These are phyloP conservation scores for Zeus faber DNA, from an alignment of 2,113 vertebrate species.

Conservation along the genomic window DNA sequence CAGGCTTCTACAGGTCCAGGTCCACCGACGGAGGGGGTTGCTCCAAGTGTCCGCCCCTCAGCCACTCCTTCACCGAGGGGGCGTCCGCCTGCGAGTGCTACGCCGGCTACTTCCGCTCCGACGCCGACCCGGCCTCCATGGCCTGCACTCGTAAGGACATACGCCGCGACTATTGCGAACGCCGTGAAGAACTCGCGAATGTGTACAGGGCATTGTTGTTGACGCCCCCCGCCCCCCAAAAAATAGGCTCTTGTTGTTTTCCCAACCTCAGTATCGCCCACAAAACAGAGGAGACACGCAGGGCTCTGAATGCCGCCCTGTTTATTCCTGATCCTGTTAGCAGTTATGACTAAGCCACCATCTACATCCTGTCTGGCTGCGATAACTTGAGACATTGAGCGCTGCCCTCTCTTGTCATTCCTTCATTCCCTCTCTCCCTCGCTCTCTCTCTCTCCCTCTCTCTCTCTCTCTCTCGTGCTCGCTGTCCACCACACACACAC, in stretches of 20 bases:
- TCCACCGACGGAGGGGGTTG: slow-evolving; percentile 51
- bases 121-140: slow-evolving; percentile 63
- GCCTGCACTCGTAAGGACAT: slow-evolving; percentile 64
- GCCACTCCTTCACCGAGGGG: slow-evolving; percentile 58
- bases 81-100: slow-evolving; percentile 56
- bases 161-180: too few species aligned
- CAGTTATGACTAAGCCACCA: slow-evolving; percentile 71
- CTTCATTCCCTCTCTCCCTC: slow-evolving; percentile 6
- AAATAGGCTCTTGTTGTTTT: too few species aligned
- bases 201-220: too few species aligned
- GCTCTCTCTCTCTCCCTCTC: slow-evolving; percentile 7
- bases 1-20: slow-evolving; percentile 62
- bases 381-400: slow-evolving; percentile 59
- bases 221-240: too few species aligned
- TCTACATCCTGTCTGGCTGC: slow-evolving; percentile 57
- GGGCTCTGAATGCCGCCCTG: slow-evolving; percentile 55
- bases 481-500: too few species aligned
- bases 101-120: slow-evolving; percentile 57
- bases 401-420: slow-evolving; percentile 12
- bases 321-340: slow-evolving; percentile 55
- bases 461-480: not conserved
- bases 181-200: slow-evolving; percentile 20
- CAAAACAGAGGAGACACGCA: slow-evolving; percentile 50
- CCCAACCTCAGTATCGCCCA: slow-evolving; percentile 31
- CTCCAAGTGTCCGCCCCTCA: slow-evolving; percentile 65